Percentiles rank a stretch among this genome's conserved stretches.
These are phyloP conservation scores for Trichonephila clavata DNA, from an alignment of 1,140 invertebrate genomes.

Conservation along the genomic window DNA sequence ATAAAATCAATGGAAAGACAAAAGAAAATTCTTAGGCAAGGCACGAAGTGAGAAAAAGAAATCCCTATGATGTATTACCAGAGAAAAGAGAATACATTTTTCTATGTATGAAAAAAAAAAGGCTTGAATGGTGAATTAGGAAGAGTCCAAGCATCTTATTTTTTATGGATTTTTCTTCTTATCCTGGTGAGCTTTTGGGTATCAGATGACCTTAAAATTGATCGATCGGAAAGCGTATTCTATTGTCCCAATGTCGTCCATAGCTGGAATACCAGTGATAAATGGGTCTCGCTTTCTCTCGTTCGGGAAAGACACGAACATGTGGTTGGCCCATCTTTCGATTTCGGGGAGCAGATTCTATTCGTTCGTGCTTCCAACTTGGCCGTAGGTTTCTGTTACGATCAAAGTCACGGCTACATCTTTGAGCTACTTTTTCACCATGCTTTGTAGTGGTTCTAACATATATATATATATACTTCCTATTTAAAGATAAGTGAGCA, in stretches of 20 bases:
- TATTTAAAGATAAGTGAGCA: background rate
- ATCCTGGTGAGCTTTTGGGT: constrained; percentile 46
- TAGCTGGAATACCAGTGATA: constrained; percentile 50
- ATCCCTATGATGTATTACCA: constrained; percentile 45
- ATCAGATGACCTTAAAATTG: constrained; percentile 54
- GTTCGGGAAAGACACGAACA: constrained; percentile 35
- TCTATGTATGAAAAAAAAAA: constrained; percentile 46
- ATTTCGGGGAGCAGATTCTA: background rate
- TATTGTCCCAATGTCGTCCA: constrained; percentile 49
- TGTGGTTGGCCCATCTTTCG: constrained; percentile 43
- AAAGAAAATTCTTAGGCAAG: constrained; percentile 45
- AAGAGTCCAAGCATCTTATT: constrained; percentile 40
- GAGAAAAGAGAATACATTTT: constrained; percentile 38
- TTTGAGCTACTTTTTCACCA: constrained; percentile 4
- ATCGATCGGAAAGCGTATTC: constrained; percentile 53
- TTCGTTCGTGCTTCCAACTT: constrained; percentile 12
- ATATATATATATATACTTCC: background rate
- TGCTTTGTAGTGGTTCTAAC: background rate
- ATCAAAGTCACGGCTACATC: background rate
- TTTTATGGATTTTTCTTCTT: constrained; percentile 6
- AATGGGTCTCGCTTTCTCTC: constrained; percentile 34
- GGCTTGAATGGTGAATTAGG: constrained; percentile 46
- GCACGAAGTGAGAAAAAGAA: constrained; percentile 43
- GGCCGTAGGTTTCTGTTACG: constrained; percentile 2
- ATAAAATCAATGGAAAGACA: constrained; percentile 44